Percentiles rank a stretch among this genome's conserved stretches.
Conservation (phyloP, 2,797 vertebrate species). For the Characodon lateralis region DNA sequence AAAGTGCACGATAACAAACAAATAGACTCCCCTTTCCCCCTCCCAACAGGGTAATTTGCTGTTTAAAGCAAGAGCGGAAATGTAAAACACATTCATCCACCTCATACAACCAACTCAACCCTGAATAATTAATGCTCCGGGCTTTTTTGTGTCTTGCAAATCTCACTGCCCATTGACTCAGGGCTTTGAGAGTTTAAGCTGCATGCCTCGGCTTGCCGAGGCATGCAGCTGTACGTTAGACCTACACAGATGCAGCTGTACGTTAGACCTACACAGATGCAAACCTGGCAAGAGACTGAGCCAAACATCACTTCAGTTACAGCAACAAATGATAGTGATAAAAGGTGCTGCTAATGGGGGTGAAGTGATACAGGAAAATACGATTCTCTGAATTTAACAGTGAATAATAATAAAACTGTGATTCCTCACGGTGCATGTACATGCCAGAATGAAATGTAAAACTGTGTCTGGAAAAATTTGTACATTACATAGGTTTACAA, state of each 20-base stretch:
- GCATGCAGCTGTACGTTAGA: slow-evolving; percentile 18
- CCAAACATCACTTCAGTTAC: slow-evolving; percentile 23
- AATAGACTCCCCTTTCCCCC: slow-evolving; percentile 18
- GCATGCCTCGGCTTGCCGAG: background rate
- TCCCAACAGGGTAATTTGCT: slow-evolving; percentile 52
- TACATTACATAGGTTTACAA: background rate
- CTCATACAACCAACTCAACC: slow-evolving; percentile 48
- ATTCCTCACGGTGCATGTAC: slow-evolving; percentile 4
- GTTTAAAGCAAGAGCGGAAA: slow-evolving; percentile 51
- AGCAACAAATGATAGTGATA: slow-evolving; percentile 38
- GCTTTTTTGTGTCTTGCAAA: slow-evolving; percentile 45
- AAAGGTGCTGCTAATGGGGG: slow-evolving; percentile 38
- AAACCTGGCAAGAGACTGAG: slow-evolving; percentile 5
- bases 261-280: slow-evolving; percentile 16
- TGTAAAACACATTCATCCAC: slow-evolving; percentile 72
- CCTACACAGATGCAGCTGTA: background rate
- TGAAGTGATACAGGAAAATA: slow-evolving; percentile 43
- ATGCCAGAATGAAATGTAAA: slow-evolving; percentile 1
- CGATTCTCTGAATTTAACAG: slow-evolving; percentile 26
- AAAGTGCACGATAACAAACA: slow-evolving; percentile 65
- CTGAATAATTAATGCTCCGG: slow-evolving; percentile 75
- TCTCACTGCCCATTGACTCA: slow-evolving; percentile 58
- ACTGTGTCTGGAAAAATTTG: background rate
- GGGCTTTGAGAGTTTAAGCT: slow-evolving; percentile 24
- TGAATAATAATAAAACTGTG: slow-evolving; percentile 30